Evolutionary conservation across 2,888 invertebrate species (phyloP), one percentile per base, ranked within the genome.

Genomic region (Epinotia ramella): DNA sequence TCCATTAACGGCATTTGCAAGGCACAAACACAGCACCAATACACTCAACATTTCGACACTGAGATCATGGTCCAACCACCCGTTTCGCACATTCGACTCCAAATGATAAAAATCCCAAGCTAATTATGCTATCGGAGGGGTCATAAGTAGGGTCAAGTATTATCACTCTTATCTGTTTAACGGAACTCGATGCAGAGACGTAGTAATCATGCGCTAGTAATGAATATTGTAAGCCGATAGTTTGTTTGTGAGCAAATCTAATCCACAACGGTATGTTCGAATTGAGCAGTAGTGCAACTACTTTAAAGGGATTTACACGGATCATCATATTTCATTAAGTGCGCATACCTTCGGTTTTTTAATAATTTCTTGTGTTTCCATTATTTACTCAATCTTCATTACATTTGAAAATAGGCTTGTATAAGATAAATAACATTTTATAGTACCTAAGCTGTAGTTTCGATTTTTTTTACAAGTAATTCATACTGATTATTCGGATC

Each of bases 21-120:
- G 79, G 86, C 91, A 92, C 89, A 93, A 81, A 84, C 89, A 89
- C 91, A 92, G 83, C 81, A 93, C 85, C 80, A 90, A 80, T 83
- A 89, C 91, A 87, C 91, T 87, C 89, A 86, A 84, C 93, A 94
- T 94, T 81, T 86, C 90, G 83, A 78, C 78, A 79, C 86, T 82
- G 81, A 82, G 80, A 84, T 83, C 91, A 91, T 91, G 81, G 76
- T 79, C 77, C 76, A 80, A 80, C 85, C 84, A 81, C 80, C 82
- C 84, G 78, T 80, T 83, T 83, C 83, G 86, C 89, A 84, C 84
- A 84, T 83, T 78, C 84, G 83, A 84, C 83, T 83, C 82, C 82
- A 87, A 92, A 90, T 93, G 91, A 91, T 85, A 82, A 83, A 84
- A 88, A 84, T 83, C 84, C 83, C 79, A 79, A 82, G 82, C 80